A percentile compares a stretch with the other conserved stretches of the same genome.
Evolutionary conservation across 2,888 invertebrate species (phyloP).

Genomic region (Lydus trimaculatus): DNA sequence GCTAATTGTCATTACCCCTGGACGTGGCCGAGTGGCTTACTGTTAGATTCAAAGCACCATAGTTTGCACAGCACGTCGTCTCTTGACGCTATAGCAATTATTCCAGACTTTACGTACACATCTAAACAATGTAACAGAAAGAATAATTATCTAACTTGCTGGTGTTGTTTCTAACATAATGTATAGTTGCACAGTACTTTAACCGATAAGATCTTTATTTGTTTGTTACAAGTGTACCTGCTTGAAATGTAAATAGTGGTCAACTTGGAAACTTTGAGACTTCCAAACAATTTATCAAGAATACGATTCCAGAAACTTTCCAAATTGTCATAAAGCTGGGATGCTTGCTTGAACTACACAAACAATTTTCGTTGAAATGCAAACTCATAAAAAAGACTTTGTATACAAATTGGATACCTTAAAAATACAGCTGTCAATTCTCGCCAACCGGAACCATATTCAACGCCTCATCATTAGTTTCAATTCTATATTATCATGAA

Average conservation of each 20-base stretch:
- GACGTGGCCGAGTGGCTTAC: slow-evolving; percentile 33
- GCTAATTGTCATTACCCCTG: slow-evolving; percentile 17
- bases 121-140: slow-evolving; percentile 29
- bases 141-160: slow-evolving; percentile 40
- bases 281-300: slow-evolving; percentile 1
- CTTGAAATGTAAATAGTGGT: not conserved
- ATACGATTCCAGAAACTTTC: not conserved
- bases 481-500: not conserved
- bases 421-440: not conserved
- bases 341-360: not conserved
- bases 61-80: slow-evolving; percentile 29
- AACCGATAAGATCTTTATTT: not conserved
- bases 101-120: slow-evolving; percentile 35
- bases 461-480: not conserved
- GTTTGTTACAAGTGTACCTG: not conserved
- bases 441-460: not conserved
- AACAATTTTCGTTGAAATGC: not conserved
- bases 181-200: not conserved
- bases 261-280: not conserved
- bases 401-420: not conserved
- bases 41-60: slow-evolving; percentile 16
- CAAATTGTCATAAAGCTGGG: not conserved
- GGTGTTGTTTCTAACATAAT: slow-evolving; percentile 8
- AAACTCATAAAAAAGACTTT: not conserved
- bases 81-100: slow-evolving; percentile 39